Conservation (phyloP, 2,888 invertebrate genomes). For the Ormia ochracea region DNA sequence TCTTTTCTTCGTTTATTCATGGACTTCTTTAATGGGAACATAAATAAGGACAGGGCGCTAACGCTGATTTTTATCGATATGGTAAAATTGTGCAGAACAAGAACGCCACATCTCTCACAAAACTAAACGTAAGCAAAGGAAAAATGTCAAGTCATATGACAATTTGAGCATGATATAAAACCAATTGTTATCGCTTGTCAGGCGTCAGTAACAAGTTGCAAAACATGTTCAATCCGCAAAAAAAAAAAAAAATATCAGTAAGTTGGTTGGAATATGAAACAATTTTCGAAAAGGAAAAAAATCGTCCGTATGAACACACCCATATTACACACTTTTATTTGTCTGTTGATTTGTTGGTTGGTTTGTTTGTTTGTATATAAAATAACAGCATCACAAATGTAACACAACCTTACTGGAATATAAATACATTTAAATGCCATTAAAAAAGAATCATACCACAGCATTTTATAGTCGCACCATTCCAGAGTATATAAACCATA, state of each 20-base stretch:
- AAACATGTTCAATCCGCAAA: constrained; percentile 53
- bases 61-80: constrained; percentile 62
- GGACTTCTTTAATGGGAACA: constrained; percentile 13
- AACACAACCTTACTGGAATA: constrained; percentile 59
- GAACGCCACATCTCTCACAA: constrained; percentile 55
- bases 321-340: neutral
- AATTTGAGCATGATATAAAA: constrained; percentile 64
- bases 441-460: constrained; percentile 46
- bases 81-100: constrained; percentile 53
- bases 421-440: constrained; percentile 64
- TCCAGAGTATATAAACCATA: neutral
- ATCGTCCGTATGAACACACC: constrained; percentile 13
- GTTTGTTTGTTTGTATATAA: neutral
- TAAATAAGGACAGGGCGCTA: constrained; percentile 61
- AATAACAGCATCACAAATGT: constrained; percentile 55
- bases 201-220: constrained; percentile 65
- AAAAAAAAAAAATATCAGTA: constrained; percentile 3
- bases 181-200: constrained; percentile 68
- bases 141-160: constrained; percentile 62
- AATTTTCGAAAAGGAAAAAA: constrained; percentile 15
- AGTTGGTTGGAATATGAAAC: constrained; percentile 34
- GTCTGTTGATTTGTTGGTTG: neutral
- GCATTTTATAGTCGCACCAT: constrained; percentile 9
- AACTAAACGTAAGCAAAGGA: neutral
- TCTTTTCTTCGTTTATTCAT: constrained; percentile 17